A percentile compares a stretch with the other conserved stretches of the same genome.
phyloP scores from a whole-genome alignment of 2,888 invertebrate genomes.

The Hirtodrosophila duncani region DNA sequence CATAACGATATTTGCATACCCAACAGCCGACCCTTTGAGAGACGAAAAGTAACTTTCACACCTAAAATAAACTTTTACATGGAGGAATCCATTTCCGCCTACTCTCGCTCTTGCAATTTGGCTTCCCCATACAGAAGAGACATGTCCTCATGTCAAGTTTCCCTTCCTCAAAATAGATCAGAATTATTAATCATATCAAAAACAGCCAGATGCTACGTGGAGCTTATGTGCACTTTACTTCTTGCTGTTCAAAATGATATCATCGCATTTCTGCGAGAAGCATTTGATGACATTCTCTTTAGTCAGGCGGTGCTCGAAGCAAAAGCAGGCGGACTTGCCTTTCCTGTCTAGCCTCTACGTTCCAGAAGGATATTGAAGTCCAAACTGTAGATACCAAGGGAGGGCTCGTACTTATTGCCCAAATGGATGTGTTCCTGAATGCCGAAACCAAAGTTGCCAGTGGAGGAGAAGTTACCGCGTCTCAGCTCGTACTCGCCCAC shows the following conservation, averaged over 20 bases:
- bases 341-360: slow-evolving; percentile 95
- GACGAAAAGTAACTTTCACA: too few species aligned
- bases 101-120: too few species aligned
- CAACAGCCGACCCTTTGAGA: too few species aligned
- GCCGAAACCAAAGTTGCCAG: slow-evolving; percentile 99
- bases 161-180: too few species aligned
- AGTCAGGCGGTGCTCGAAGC: slow-evolving; percentile 93
- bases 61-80: too few species aligned
- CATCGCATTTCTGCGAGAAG: slow-evolving; percentile 99
- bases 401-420: slow-evolving; percentile 98
- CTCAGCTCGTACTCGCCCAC: slow-evolving; percentile 99
- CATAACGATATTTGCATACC: too few species aligned
- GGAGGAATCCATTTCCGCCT: too few species aligned
- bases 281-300: slow-evolving; percentile 99
- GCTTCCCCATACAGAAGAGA: too few species aligned
- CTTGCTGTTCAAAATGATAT: slow-evolving; percentile 96
- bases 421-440: slow-evolving; percentile 99
- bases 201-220: slow-evolving; percentile 35
- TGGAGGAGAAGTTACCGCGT: slow-evolving; percentile 97
- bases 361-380: slow-evolving; percentile 99
- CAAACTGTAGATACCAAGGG: slow-evolving; percentile 99
- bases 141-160: too few species aligned
- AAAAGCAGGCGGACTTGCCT: slow-evolving; percentile 95
- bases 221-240: slow-evolving; percentile 77
- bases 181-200: slow-evolving; percentile 58